Evolutionary conservation across 2,797 vertebrate species (phyloP).

Genomic region (Eleutherodactylus coqui): DNA sequence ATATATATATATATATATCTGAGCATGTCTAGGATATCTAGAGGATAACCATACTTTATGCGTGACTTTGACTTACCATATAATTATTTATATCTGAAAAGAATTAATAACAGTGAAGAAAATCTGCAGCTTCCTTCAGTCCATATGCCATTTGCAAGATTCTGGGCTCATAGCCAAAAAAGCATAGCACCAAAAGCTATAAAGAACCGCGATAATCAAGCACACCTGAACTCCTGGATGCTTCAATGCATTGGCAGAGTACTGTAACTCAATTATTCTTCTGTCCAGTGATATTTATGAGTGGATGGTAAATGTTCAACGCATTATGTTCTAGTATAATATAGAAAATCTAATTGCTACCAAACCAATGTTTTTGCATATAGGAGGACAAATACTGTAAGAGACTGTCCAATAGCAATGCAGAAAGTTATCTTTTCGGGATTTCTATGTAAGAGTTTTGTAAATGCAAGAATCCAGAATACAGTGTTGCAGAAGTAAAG

Average conservation of each 20-base stretch:
- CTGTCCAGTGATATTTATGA: constrained; percentile 25
- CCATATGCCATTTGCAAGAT: constrained; percentile 45
- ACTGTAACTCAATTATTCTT: constrained; percentile 46
- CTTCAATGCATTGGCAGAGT: constrained; percentile 35
- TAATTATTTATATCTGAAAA: constrained; percentile 31
- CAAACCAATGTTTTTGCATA: no score
- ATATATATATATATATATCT: no score
- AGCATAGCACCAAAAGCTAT: constrained; percentile 40
- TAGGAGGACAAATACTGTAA: neutral
- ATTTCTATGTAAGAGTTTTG: neutral
- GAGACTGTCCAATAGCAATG: neutral
- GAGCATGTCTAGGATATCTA: neutral
- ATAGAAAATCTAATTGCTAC: neutral
- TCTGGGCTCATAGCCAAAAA: constrained; percentile 47
- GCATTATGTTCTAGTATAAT: constrained; percentile 3
- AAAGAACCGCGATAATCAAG: constrained; percentile 43
- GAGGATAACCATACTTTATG: neutral
- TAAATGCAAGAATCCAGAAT: neutral
- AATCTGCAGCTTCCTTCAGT: constrained; percentile 29
- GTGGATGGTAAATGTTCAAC: neutral
- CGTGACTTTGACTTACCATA: neutral
- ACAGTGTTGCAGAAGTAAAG: no score
- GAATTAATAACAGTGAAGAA: constrained; percentile 37
- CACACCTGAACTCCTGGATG: constrained; percentile 38
- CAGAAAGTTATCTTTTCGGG: neutral